Base-by-base conservation (phyloP, 2,888 invertebrate species). In the Isotomurus palustris region DNA sequence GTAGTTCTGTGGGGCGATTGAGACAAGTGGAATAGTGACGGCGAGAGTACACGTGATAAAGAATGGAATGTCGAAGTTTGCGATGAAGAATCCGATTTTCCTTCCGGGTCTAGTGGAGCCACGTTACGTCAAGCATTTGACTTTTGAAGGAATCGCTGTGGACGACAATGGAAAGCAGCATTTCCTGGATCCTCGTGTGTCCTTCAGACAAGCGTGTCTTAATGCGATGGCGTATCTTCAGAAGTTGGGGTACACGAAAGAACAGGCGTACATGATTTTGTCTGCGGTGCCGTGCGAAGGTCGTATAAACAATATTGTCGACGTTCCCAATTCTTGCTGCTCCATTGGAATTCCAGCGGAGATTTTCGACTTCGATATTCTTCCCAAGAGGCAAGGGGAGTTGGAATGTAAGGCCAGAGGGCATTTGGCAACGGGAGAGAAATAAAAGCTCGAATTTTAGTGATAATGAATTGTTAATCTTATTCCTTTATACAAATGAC, bases 1-100 rank as follows among this genome's bases (percentile, higher is more conserved):
- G 2, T 32, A 62, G 62, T 64, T 66, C 24, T 66, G 66, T 32
- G 66, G 66, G 6, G 66, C 48, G 2, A 66, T 66, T 27, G 66
- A 66, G 58, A 66, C 62, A 58, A 25, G 38, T 10, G 66, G 66
- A 45, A 58, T 27, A 1, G 48, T 63, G 1, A 66, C 58, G 3
- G 12, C 60, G 8, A 36, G 54, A 41, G 35, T 47, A 1, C 43
- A 47, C 4, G 19, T 66, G 1, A 56, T 66, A 22, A 64, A 62
- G 35, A 45, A 56, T 17, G 66, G 66, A 22, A 55, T 66, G 1
- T 10, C 10, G 4, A 51, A 50, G 14, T 43, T 53, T 19, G 56
- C 53, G 22, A 12, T 64, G 38, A 60, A 43, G 28, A 66, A 53
- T 41, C 66, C 66, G 4, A 60, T 66, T n/a, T 64, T 64, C 40